Percentiles rank a stretch among this genome's conserved stretches.
Evolutionary conservation across 2,888 invertebrate species (phyloP).

Genomic region (Coenonympha glycerion): DNA sequence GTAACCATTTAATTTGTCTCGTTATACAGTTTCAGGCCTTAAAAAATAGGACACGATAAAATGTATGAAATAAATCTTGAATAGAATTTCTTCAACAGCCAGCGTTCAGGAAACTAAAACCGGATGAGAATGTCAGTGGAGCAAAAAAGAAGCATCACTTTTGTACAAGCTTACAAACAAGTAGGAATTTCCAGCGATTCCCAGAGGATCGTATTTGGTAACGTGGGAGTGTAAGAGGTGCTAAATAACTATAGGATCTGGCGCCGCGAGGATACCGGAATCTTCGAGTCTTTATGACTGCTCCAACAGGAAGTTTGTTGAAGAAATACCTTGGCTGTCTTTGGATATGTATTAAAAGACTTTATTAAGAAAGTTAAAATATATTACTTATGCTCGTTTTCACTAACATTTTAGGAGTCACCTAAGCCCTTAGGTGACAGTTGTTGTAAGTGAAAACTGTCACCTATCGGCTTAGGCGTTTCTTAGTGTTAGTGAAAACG

Average conservation of each 20-base stretch:
- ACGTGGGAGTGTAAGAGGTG: constrained; percentile 67
- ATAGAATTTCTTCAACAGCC: too few relatives aligned
- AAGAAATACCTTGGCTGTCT: constrained; percentile 11
- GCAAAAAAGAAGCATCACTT: not conserved
- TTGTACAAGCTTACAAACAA: constrained; percentile 7
- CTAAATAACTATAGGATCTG: constrained; percentile 62
- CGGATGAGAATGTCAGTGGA: not conserved
- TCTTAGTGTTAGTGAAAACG: too few relatives aligned
- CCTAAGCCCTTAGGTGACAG: too few relatives aligned
- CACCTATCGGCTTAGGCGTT: too few relatives aligned
- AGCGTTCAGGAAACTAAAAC: constrained; percentile 4
- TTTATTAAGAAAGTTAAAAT: too few relatives aligned
- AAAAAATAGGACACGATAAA: not conserved
- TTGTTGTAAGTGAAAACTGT: too few relatives aligned
- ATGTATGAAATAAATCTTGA: not conserved
- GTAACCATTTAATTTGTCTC: constrained; percentile 2
- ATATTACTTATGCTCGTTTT: too few relatives aligned
- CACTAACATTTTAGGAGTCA: too few relatives aligned
- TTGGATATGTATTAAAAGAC: not conserved
- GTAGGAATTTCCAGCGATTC: constrained; percentile 41
- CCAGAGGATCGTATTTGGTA: constrained; percentile 52
- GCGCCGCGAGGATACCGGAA: constrained; percentile 28
- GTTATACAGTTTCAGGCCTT: not conserved
- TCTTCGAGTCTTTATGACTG: not conserved
- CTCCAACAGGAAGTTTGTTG: constrained; percentile 21